Base-by-base conservation (phyloP, 2,888 invertebrate species). In the Allygus modestus region DNA sequence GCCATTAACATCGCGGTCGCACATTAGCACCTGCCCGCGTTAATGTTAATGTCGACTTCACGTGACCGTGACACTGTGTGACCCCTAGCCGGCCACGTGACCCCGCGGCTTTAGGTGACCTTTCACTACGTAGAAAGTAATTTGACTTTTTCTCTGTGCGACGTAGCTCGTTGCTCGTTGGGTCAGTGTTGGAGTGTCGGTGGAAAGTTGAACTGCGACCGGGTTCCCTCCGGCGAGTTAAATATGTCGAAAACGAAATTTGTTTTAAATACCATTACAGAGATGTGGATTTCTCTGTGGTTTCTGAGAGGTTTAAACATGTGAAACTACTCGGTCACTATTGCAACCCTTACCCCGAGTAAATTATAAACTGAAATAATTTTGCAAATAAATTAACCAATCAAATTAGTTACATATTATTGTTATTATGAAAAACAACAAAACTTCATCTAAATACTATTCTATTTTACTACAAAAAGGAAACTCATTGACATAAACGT, bases 61-160 rank as follows among this genome's bases (percentile, higher is more conserved):
- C 54, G 23, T 54, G 54, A 5, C 54, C 23, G 46, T 46, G 46
- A 46, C 46, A 11, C 46, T 12, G 17, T 4, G 17, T 46, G 46
- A 46, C 46, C 46, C 17, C 20, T n/a, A n/a, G n/a, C n/a, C n/a
- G n/a, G n/a, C n/a, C n/a, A n/a, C n/a, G n/a, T n/a, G n/a, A n/a
- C n/a, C n/a, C n/a, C n/a, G n/a, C n/a, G 20, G 54, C 54, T 54
- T 15, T 9, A 23, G 54, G 54, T 20, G 54, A 54, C 20, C 23
- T 54, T 54, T 54, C 54, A 54, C 54, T 54, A 23, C 54, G 1
- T 54, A 23, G 54, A 54, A 54, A 54, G 54, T 54, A 23, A 54
- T 54, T 54, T 23, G 11, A n/a, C 54, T n/a, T 54, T 17, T n/a
- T n/a, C n/a, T 46, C n/a, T 37, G 37, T 37, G n/a, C 37, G 46